Evolutionary conservation across 2,113 vertebrate genomes (phyloP).

Genomic region (Sterrhoptilus dennistouni): DNA sequence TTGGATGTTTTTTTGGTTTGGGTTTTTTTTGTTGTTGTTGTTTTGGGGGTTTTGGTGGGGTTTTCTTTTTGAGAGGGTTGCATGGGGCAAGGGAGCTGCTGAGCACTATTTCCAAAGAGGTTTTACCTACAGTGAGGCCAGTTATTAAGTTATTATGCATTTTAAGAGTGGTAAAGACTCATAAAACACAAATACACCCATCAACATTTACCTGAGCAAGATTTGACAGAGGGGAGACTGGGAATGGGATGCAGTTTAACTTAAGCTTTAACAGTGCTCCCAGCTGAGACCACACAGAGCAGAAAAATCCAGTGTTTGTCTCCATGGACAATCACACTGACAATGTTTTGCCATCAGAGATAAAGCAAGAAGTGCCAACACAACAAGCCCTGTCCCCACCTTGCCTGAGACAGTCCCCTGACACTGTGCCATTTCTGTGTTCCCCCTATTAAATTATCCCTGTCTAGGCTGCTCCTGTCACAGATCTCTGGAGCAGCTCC

Average conservation of each 20-base stretch:
- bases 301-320: not conserved
- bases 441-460: not conserved
- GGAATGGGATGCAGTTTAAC: not conserved
- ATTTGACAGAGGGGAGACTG: not conserved
- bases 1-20: not conserved
- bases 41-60: not conserved
- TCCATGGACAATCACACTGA: not conserved
- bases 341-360: not conserved
- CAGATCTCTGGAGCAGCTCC: not conserved
- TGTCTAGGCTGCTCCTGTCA: not conserved
- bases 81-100: accelerated
- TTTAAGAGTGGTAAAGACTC: not conserved
- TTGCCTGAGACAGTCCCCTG: not conserved
- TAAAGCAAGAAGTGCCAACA: not conserved
- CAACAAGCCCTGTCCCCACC: not conserved
- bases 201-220: not conserved
- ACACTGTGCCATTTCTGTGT: not conserved
- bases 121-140: not conserved
- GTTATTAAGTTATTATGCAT: not conserved
- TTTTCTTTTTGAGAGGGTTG: not conserved
- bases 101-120: not conserved
- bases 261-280: not conserved
- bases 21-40: not conserved
- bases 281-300: not conserved
- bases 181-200: not conserved